Evolutionary conservation across 2,888 invertebrate species (phyloP).

Genomic region (Agrotis segetum): DNA sequence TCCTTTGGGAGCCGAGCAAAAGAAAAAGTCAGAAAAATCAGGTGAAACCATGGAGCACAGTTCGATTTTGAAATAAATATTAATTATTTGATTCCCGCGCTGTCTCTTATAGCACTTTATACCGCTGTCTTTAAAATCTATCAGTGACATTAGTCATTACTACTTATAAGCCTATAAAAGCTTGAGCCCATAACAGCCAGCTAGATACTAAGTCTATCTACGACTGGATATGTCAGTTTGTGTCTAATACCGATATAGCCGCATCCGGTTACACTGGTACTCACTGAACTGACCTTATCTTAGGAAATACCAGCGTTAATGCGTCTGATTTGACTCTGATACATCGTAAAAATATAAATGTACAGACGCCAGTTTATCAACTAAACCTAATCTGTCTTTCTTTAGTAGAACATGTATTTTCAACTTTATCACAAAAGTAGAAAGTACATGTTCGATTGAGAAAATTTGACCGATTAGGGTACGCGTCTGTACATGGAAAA

Average conservation of each 20-base stretch:
- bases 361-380: no score
- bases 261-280: conserved; percentile 42
- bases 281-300: conserved; percentile 27
- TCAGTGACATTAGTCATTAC: neutral
- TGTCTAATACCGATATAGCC: conserved; percentile 35
- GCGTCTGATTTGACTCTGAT: conserved; percentile 2
- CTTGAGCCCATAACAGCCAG: conserved; percentile 4
- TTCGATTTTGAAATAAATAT: neutral
- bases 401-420: no score
- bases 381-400: no score
- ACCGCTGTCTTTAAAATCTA: neutral
- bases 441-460: no score
- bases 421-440: no score
- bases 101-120: neutral
- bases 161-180: conserved; percentile 12
- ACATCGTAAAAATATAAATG: neutral
- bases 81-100: neutral
- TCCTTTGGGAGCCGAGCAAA: no score
- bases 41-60: neutral
- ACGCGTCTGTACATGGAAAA: neutral
- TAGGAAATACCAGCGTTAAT: conserved; percentile 14
- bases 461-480: no score
- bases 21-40: no score
- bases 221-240: conserved; percentile 19
- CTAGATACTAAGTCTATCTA: conserved; percentile 17